Evolutionary conservation across 1,140 invertebrate genomes (phyloP), one percentile per base, ranked within the genome.

Genomic region (Homalodisca vitripennis): DNA sequence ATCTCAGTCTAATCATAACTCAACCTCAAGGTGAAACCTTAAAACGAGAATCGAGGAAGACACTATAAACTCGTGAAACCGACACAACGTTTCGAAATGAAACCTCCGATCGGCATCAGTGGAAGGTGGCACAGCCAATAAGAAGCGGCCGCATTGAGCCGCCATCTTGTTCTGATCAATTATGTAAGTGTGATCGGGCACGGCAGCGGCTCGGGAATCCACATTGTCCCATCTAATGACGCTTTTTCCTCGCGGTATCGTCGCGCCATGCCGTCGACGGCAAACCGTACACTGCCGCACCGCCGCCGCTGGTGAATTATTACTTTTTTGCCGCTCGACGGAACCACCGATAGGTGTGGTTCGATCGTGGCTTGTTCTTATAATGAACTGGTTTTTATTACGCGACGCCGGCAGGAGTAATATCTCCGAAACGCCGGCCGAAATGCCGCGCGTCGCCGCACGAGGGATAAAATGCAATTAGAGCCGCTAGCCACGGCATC

Each of bases 131-230:
- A 20, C 12, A 6, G 13, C 48, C 48, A 53, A 53, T 53, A 22
- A 53, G 48, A 12, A 53, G 48, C 22, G 34, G 34, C 17, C 34
- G 34, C 34, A 17, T n/a, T 6, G 48, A 12, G 48, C 12, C 48
- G 48, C 48, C 48, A 53, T 53, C 48, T 53, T 53, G 48, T 53
- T 22, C 48, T 53, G 22, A 53, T 53, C 48, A 53, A 53, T 53
- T 53, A 53, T 53, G 48, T 53, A 22, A 53, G 48, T 53, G 48
- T 53, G 48, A 14, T 53, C 48, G 48, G 3, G 13, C n/a, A n/a
- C n/a, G n/a, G n/a, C n/a, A n/a, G n/a, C 13, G 3, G 48, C 6
- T 24, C 22, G 48, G n/a, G 12, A n/a, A 14, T 53, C 48, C 12
- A 22, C 48, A 24, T 53, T 53, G 12, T 53, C 48, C 22, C 48